Conservation (phyloP, 2,888 invertebrate genomes). For the Willowsia nigromaculata region DNA sequence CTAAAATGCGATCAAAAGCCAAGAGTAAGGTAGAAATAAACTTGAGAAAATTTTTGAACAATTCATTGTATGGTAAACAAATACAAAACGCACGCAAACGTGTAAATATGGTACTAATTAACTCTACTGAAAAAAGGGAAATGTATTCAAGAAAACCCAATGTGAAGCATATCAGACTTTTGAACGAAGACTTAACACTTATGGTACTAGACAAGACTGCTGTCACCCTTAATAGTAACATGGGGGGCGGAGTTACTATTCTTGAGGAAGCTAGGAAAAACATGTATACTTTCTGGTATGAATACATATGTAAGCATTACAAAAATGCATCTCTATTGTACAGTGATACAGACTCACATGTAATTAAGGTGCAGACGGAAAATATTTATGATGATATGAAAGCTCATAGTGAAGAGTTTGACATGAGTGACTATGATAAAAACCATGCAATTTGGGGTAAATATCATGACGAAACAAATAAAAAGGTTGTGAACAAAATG, state of each 20-base stretch:
- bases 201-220: background rate
- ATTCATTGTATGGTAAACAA: constrained; percentile 37
- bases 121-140: background rate
- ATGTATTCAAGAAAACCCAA: constrained; percentile 56
- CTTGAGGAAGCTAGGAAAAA: constrained; percentile 37
- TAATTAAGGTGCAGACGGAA: background rate
- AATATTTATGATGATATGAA: constrained; percentile 55
- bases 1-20: background rate
- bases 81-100: constrained; percentile 57
- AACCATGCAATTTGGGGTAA: constrained; percentile 35
- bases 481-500: constrained; percentile 27
- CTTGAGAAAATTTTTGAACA: constrained; percentile 21
- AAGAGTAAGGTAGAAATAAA: background rate
- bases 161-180: background rate
- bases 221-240: constrained; percentile 34
- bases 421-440: constrained; percentile 39
- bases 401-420: background rate
- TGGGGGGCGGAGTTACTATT: constrained; percentile 49
- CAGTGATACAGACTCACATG: constrained; percentile 58
- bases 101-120: constrained; percentile 50
- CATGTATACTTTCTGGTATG: constrained; percentile 60
- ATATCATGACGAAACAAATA: constrained; percentile 30
- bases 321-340: background rate
- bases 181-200: background rate
- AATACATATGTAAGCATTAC: constrained; percentile 22